A percentile compares a stretch with the other conserved stretches of the same genome.
These are phyloP conservation scores for Boulengeromyrus knoepffleri DNA, from an alignment of 2,113 vertebrate genomes.

Conservation along the genomic window DNA sequence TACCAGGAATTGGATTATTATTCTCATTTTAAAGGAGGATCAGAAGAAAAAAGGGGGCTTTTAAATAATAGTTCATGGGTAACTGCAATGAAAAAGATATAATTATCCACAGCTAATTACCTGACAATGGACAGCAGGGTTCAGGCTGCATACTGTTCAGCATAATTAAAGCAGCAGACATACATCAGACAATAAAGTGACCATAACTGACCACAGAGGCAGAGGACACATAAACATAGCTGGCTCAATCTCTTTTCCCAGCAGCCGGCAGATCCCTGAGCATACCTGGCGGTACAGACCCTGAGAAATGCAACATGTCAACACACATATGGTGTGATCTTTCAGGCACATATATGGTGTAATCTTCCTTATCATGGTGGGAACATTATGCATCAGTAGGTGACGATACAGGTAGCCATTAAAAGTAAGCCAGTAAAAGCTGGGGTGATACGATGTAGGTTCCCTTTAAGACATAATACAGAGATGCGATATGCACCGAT, in stretches of 20 bases:
- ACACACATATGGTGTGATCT: neutral
- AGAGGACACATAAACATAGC: neutral
- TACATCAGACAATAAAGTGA: neutral
- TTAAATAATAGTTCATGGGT: neutral
- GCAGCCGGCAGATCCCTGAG: neutral
- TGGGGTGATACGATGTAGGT: neutral
- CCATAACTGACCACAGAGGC: neutral
- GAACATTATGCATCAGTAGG: neutral
- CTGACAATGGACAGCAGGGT: neutral
- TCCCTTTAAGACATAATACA: slow-evolving; percentile 5
- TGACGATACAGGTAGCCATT: neutral
- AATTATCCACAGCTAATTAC: slow-evolving; percentile 2
- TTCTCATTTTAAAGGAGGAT: slow-evolving; percentile 34
- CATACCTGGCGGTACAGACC: neutral
- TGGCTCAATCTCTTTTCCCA: neutral
- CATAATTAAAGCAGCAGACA: neutral
- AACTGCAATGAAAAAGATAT: neutral
- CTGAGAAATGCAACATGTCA: neutral
- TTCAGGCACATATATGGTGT: neutral
- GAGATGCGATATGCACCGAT: neutral
- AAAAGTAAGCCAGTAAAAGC: neutral
- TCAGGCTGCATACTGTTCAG: neutral
- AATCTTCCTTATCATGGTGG: neutral
- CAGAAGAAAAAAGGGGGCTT: neutral
- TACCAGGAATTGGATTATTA: slow-evolving; percentile 66